These are phyloP conservation scores for Chaenodraco wilsoni DNA, from an alignment of 2,797 vertebrate genomes.

Conservation along the genomic window DNA sequence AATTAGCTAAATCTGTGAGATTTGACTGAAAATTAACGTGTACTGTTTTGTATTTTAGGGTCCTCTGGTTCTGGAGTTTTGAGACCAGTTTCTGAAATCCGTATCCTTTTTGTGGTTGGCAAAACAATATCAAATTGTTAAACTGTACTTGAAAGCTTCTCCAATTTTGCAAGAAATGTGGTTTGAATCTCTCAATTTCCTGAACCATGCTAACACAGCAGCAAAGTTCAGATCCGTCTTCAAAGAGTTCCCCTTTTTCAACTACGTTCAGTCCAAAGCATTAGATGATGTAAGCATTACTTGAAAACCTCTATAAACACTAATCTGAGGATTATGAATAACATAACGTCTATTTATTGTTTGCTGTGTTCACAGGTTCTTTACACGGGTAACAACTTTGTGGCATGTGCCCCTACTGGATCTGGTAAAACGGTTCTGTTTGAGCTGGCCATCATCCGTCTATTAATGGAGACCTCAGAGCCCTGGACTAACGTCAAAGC, in stretches of 20 bases:
- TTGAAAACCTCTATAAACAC: neutral
- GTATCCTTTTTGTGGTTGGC: constrained; percentile 89
- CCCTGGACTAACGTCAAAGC: constrained; percentile 95
- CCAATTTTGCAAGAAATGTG: constrained; percentile 14
- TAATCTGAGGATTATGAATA: constrained; percentile 7
- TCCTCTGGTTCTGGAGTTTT: constrained; percentile 79
- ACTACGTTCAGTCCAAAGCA: constrained; percentile 95
- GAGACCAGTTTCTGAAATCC: constrained; percentile 93
- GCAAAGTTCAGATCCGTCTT: constrained; percentile 93
- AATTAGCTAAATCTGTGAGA: neutral
- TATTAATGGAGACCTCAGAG: constrained; percentile 91
- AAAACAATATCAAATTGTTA: constrained; percentile 8
- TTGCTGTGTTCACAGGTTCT: constrained; percentile 86
- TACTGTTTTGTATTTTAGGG: constrained; percentile 75
- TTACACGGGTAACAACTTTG: constrained; percentile 94
- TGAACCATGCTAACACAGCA: constrained; percentile 84
- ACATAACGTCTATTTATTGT: constrained; percentile 12
- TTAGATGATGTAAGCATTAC: constrained; percentile 93
- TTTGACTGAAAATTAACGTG: constrained; percentile 1
- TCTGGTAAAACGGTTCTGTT: constrained; percentile 98
- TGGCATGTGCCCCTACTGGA: constrained; percentile 95
- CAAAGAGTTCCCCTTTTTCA: constrained; percentile 96
- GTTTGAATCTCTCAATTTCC: constrained; percentile 56
- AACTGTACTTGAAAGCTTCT: constrained; percentile 17
- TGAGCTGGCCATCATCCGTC: constrained; percentile 93